Evolutionary conservation across 1,140 invertebrate species (phyloP).

Genomic region (Drosophila triauraria): DNA sequence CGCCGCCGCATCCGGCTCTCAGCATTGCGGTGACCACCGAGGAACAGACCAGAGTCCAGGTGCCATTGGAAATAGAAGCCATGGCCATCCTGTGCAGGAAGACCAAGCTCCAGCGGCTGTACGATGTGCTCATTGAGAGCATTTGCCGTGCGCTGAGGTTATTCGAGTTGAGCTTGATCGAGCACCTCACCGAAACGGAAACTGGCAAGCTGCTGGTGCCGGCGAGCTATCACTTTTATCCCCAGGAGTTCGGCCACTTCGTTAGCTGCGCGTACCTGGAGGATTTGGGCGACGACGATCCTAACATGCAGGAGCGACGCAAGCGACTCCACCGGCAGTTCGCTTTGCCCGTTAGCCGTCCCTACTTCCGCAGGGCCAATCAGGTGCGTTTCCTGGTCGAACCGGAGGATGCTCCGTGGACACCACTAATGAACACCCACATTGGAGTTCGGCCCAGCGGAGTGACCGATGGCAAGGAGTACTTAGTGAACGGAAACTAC

Average conservation of each 20-base stretch:
- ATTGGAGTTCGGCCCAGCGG: conserved; percentile 86
- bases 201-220: conserved; percentile 56
- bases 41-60: conserved; percentile 85
- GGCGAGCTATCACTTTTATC: conserved; percentile 84
- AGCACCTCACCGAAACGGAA: conserved; percentile 67
- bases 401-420: conserved; percentile 76
- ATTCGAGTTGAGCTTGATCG: conserved; percentile 87
- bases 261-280: conserved; percentile 90
- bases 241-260: conserved; percentile 89
- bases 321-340: conserved; percentile 89
- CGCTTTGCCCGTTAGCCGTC: conserved; percentile 88
- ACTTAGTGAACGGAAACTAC: conserved; percentile 93
- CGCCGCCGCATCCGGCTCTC: conserved; percentile 54
- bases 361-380: conserved; percentile 91
- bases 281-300: conserved; percentile 87
- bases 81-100: conserved; percentile 89
- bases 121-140: conserved; percentile 90
- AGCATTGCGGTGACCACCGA: conserved; percentile 67
- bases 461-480: conserved; percentile 84
- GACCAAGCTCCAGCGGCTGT: conserved; percentile 88
- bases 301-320: conserved; percentile 86
- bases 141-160: conserved; percentile 89
- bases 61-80: conserved; percentile 89
- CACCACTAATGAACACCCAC: conserved; percentile 91
- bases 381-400: conserved; percentile 87